A percentile compares a stretch with the other conserved stretches of the same genome.
phyloP scores from a whole-genome alignment of 2,797 vertebrate genomes.

The Centropyge bicolor region DNA sequence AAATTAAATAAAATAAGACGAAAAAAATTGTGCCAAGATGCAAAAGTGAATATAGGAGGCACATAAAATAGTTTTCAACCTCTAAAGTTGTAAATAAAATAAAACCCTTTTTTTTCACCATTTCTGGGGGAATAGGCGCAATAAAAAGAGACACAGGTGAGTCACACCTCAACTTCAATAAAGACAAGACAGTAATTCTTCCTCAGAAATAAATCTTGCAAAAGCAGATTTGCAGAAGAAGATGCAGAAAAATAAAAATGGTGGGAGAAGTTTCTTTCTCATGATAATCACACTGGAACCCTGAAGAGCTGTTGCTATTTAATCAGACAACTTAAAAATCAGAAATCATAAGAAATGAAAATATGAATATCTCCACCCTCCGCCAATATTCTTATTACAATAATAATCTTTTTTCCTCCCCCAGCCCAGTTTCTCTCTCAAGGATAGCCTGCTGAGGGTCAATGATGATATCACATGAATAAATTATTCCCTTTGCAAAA shows the following conservation, averaged over 20 bases:
- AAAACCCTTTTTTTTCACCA: too few relatives aligned
- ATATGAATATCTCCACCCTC: background rate
- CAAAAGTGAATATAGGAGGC: too few relatives aligned
- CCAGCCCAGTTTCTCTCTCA: background rate
- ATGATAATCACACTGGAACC: background rate
- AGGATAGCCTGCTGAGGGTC: conserved; percentile 18
- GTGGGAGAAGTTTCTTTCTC: background rate
- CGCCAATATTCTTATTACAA: background rate
- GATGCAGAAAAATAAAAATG: background rate
- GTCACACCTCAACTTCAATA: background rate
- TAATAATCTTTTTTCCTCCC: background rate
- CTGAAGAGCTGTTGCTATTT: background rate
- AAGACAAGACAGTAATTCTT: background rate
- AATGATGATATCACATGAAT: conserved; percentile 52
- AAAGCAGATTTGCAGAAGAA: background rate
- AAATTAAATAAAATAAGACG: background rate
- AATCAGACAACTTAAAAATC: background rate
- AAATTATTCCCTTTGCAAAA: conserved; percentile 31
- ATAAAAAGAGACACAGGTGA: background rate
- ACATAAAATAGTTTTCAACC: background rate
- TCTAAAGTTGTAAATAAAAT: background rate
- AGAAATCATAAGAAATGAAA: background rate
- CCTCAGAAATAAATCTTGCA: background rate
- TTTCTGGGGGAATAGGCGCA: too few relatives aligned
- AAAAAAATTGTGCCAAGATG: background rate